Conservation (phyloP, 2,113 vertebrate species). For the Pterophyllum scalare region DNA sequence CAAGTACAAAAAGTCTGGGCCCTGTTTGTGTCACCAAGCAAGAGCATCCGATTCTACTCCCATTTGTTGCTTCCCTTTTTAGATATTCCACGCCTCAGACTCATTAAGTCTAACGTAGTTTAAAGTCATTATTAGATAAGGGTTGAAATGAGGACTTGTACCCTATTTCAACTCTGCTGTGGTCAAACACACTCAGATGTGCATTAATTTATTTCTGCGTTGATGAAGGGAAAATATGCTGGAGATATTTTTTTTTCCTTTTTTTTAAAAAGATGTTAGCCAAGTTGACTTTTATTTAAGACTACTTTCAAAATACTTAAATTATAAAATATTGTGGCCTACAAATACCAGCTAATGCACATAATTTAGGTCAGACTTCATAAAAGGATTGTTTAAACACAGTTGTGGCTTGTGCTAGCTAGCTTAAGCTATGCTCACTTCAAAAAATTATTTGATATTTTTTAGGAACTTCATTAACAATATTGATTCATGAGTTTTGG, state of each 20-base stretch:
- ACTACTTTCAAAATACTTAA: background rate
- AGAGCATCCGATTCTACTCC: background rate
- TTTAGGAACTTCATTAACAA: background rate
- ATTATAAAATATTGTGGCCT: background rate
- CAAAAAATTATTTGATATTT: background rate
- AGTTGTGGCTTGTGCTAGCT: background rate
- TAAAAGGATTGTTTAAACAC: too few species aligned
- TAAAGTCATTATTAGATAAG: background rate
- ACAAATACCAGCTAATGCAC: background rate
- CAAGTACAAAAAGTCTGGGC: background rate
- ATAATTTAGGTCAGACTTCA: background rate
- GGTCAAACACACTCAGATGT: background rate
- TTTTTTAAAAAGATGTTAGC: background rate
- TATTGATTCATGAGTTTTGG: background rate
- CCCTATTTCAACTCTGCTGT: background rate
- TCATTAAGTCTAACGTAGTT: background rate
- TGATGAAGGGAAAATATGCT: background rate
- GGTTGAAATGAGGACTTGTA: background rate
- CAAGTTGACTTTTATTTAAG: background rate
- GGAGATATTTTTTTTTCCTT: background rate
- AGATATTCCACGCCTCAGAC: background rate
- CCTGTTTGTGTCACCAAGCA: background rate
- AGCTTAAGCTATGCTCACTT: background rate
- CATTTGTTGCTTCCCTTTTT: background rate
- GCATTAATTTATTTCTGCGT: background rate